Evolutionary conservation across 2,888 invertebrate genomes (phyloP).

Genomic region (Agonopterix alstromeriana): DNA sequence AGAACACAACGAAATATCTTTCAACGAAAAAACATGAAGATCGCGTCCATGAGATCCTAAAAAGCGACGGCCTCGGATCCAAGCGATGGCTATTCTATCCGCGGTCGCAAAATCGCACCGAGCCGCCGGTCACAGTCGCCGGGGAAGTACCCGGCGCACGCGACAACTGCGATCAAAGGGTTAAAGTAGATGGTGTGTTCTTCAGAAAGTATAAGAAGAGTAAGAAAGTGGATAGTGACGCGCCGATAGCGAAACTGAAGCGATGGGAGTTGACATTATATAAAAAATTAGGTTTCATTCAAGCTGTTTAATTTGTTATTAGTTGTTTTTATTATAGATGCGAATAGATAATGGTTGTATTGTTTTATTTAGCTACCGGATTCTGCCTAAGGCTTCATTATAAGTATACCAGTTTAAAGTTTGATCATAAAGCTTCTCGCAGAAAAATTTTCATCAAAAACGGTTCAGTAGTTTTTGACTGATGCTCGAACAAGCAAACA

Average conservation of each 20-base stretch:
- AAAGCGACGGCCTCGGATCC: conserved; percentile 59
- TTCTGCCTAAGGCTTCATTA: no score
- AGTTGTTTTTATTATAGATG: neutral
- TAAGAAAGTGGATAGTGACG: conserved; percentile 48
- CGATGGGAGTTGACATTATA: conserved; percentile 66
- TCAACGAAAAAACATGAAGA: conserved; percentile 60
- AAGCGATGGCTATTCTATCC: conserved; percentile 65
- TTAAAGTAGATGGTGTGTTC: conserved; percentile 60
- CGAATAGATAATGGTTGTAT: no score
- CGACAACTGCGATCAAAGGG: conserved; percentile 49
- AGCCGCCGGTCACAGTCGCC: conserved; percentile 9
- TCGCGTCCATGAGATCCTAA: conserved; percentile 53
- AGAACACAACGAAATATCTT: conserved; percentile 49
- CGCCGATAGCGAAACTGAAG: conserved; percentile 58
- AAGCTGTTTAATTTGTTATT: conserved; percentile 31
- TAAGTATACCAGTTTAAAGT: no score
- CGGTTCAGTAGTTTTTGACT: no score
- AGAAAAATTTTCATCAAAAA: no score
- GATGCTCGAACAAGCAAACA: no score
- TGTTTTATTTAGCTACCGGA: no score
- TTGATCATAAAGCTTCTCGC: no score
- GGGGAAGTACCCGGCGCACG: conserved; percentile 24
- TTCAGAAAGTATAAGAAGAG: conserved; percentile 57
- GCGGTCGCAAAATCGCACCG: conserved; percentile 20
- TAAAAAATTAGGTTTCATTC: conserved; percentile 65